These are phyloP conservation scores for Artibeus jamaicensis DNA, from an alignment of 2,797 vertebrate genomes.

Conservation along the genomic window DNA sequence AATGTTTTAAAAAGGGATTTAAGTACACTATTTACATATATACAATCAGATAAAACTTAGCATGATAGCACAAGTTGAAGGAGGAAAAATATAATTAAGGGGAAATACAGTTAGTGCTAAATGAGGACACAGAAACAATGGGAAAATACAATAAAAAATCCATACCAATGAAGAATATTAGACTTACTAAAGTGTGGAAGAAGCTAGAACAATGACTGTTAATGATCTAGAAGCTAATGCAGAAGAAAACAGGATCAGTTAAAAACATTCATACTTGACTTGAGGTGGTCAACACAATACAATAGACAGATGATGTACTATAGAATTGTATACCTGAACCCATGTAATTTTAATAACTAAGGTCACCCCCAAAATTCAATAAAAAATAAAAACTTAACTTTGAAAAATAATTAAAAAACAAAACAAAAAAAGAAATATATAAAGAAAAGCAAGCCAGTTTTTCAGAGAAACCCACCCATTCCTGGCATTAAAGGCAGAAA, in stretches of 20 bases:
- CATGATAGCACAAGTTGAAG: background rate
- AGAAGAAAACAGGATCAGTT: background rate
- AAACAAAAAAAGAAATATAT: background rate
- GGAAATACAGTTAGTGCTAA: background rate
- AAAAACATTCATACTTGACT: background rate
- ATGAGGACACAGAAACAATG: background rate
- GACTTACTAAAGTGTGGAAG: background rate
- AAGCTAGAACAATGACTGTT: background rate
- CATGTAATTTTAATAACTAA: no score
- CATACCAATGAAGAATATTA: background rate
- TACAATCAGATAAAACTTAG: background rate
- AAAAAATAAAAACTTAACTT: no score
- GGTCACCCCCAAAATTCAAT: no score
- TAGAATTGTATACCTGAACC: no score
- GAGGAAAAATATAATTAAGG: background rate
- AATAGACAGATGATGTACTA: no score
- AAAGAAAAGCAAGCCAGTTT: background rate
- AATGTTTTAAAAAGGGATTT: background rate
- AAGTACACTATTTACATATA: background rate
- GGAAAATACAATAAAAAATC: background rate
- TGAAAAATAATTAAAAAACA: no score
- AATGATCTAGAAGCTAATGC: background rate
- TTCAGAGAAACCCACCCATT: background rate
- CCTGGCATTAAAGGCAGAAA: background rate
- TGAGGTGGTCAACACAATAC: no score